Base-by-base conservation (phyloP, 2,113 vertebrate genomes). In the Gymnorhina tibicen region DNA sequence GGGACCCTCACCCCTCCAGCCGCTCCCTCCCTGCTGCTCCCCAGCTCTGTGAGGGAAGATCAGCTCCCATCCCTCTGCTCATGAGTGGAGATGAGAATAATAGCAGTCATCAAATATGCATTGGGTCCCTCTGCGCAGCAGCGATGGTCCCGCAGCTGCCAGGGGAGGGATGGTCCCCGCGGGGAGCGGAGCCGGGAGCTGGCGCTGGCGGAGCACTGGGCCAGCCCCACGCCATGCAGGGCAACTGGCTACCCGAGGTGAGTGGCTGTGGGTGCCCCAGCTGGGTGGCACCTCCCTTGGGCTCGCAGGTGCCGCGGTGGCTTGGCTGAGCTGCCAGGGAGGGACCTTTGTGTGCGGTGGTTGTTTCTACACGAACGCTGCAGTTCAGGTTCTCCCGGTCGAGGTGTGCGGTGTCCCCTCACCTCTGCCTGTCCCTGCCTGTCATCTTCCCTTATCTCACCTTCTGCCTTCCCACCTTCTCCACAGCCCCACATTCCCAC, bases 41-140 rank as follows among this genome's bases (percentile, higher is more conserved):
- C 44, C 23, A 7, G 91, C 96, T 91, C 93, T 85, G 69, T 4
- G 82, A 42, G 58, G 93, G 97, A 95, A 97, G 94, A 77, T 95
- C 78, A 95, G 95, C 97, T 94, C 94, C 75, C 28, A 66, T 85
- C 82, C 76, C 78, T 97, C 95, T 37, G 92, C 98, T 98, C 98
- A 82, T 32, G 84, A 63, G 81, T 33, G 94, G 96, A 97, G 98
- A 97, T 96, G 96, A 96, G 95, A 97, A 99, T 98, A 99, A 99
- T 98, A 97, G 98, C 83, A 33, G 12, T 94, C 98, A 99, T 99
- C 98, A 99, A 99, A 99, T 98, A 99, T 99, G 98, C 96, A 99
- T 98, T 39, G 96, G 92, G 89, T 95, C 96, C 95, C 67, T 82
- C 42, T 7, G 6, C 41, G 4, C 80, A 18, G 86, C 81, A 41